Conservation (phyloP, 1,140 invertebrate genomes). For the Aphelinus atriplicis region DNA sequence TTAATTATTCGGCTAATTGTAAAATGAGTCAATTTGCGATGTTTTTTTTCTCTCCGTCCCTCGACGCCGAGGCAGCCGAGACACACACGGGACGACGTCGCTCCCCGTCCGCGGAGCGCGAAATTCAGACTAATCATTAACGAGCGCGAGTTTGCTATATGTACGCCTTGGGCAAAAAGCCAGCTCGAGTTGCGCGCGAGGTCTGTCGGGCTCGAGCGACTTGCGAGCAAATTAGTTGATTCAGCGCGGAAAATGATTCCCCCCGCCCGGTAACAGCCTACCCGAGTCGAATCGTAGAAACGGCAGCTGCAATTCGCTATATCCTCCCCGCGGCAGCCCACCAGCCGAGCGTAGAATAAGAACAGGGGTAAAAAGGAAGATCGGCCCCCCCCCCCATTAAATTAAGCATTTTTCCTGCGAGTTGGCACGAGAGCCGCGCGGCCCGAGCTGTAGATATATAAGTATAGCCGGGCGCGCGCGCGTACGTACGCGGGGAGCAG, state of each 20-base stretch:
- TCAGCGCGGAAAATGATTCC: slow-evolving; percentile 14
- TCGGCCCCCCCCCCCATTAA: slow-evolving; percentile 47
- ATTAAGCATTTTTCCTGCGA: slow-evolving; percentile 47
- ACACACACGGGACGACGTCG: no score
- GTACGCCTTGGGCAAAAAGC: no score
- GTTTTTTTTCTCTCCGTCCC: no score
- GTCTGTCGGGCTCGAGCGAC: not conserved
- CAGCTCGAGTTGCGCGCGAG: no score
- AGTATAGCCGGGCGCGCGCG: not conserved
- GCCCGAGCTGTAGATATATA: not conserved
- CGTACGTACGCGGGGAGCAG: not conserved
- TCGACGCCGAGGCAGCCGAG: no score
- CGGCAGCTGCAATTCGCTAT: no score
- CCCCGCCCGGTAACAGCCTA: not conserved
- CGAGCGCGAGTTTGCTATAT: no score
- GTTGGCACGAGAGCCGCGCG: slow-evolving; percentile 49
- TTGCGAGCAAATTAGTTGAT: slow-evolving; percentile 30
- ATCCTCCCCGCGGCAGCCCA: not conserved
- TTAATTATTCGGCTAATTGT: no score
- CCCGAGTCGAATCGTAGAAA: no score
- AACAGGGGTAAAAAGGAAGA: slow-evolving; percentile 29
- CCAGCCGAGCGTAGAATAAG: not conserved
- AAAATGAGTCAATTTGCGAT: no score
- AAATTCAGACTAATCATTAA: no score
- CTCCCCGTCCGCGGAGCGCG: no score